Conservation (phyloP, 2,888 invertebrate genomes). For the Lymantria monacha region DNA sequence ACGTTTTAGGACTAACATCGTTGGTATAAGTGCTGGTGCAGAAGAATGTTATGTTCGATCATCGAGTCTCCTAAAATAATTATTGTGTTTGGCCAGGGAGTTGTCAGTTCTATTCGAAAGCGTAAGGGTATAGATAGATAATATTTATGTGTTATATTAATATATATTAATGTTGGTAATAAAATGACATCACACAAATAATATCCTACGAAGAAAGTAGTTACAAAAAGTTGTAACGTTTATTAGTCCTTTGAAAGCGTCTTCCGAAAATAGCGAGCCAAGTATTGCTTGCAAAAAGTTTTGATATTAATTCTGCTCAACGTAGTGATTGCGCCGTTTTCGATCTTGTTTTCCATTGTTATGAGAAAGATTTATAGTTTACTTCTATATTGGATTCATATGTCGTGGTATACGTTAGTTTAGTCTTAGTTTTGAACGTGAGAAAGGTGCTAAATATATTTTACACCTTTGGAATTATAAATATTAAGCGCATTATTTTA, state of each 20-base stretch:
- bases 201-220: conserved; percentile 38
- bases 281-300: conserved; percentile 55
- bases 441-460: not conserved
- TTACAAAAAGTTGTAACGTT: conserved; percentile 56
- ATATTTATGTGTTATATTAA: not conserved
- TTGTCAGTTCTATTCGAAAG: too few species aligned
- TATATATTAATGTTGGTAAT: not conserved
- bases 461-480: too few species aligned
- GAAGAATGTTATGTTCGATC: too few species aligned
- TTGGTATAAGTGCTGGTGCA: too few species aligned
- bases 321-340: conserved; percentile 29
- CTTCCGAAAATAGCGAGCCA: conserved; percentile 38
- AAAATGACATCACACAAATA: not conserved
- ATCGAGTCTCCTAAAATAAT: too few species aligned
- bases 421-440: not conserved
- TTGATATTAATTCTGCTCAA: conserved; percentile 50
- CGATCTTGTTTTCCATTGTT: conserved; percentile 25
- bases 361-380: conserved; percentile 12
- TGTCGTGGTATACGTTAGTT: not conserved
- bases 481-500: too few species aligned
- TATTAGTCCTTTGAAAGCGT: conserved; percentile 46
- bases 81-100: too few species aligned
- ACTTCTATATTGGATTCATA: conserved; percentile 8
- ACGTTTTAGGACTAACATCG: too few species aligned
- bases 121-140: too few species aligned